Evolutionary conservation across 2,797 vertebrate genomes (phyloP).

Genomic region (Geotria australis): DNA sequence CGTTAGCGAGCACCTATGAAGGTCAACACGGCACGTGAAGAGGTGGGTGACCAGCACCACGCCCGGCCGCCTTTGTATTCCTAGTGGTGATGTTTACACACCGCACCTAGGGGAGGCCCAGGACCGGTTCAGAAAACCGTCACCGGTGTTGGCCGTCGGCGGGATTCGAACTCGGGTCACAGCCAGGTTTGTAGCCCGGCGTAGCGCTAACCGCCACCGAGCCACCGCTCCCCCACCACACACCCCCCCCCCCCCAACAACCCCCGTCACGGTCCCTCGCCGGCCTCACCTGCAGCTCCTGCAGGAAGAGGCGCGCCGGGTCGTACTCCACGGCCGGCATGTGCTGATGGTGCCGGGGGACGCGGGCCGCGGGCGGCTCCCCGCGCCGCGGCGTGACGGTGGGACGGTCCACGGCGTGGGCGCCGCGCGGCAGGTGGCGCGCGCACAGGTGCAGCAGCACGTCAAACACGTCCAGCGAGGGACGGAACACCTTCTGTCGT

Average conservation of each 20-base stretch:
- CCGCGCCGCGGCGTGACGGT: slow-evolving; percentile 22
- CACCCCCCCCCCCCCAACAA: too few relatives aligned
- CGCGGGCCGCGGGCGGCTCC: slow-evolving; percentile 1
- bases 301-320: slow-evolving; percentile 41
- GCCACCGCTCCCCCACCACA: too few relatives aligned
- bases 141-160: too few relatives aligned
- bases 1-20: too few relatives aligned
- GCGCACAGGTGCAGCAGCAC: slow-evolving; percentile 45
- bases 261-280: too few relatives aligned
- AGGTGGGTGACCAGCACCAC: background rate
- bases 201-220: too few relatives aligned
- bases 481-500: slow-evolving; percentile 40
- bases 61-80: too few relatives aligned
- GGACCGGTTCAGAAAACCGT: too few relatives aligned
- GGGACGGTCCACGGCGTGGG: slow-evolving; percentile 32
- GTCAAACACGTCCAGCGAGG: slow-evolving; percentile 52
- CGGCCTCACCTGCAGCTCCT: slow-evolving; percentile 30
- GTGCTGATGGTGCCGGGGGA: background rate
- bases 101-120: background rate
- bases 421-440: slow-evolving; percentile 41
- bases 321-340: slow-evolving; percentile 58
- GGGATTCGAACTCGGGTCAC: too few relatives aligned
- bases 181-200: too few relatives aligned
- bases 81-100: background rate
- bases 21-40: too few relatives aligned